Base-by-base conservation (phyloP, 2,113 vertebrate genomes). In the Sturnus vulgaris region DNA sequence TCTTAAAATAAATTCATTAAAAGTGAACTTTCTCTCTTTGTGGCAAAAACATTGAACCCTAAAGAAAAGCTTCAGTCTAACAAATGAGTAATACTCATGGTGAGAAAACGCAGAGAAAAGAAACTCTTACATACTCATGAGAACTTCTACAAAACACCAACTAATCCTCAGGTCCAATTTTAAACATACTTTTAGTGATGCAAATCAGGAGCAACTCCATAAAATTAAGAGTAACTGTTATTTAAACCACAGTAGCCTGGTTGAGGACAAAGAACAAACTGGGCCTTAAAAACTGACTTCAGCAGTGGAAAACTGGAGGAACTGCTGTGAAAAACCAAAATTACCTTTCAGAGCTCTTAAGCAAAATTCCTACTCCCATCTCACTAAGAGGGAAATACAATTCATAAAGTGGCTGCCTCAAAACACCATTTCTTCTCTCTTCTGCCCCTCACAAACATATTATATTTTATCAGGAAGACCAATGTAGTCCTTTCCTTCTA, bases 21-120 rank as follows among this genome's bases (percentile, higher is more conserved):
- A 96, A 96, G 94, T 96, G 92, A 94, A 97, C 96, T 97, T 97
- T 92, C 81, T 91, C 59, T 93, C 82, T 94, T 94, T 94, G 93
- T 93, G 95, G 88, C 94, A 96, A 93, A 96, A 97, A 92, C 82
- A 92, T 27, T 87, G 81, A 95, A 92, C 61, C 61, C 84, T 65
- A 65, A 94, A 96, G 94, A 96, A 95, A 96, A 92, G 94, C 92
- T 93, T 93, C 76, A 88, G 60, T 88, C 93, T 88, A 75, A 81
- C 63, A 93, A 87, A 96, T 56, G 82, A 92, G 85, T 85, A 93
- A 95, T 44, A 91, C 52, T 78, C 46, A 40, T 20, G 52, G 72
- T 81, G 71, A 92, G 69, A 86, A 86, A 96, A 88, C 20, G 42
- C 44, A 76, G 50, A 72, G 75, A 77, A 89, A 86, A 94, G 88